Evolutionary conservation across 64 coral and sea anemone genomes (phyloP), one percentile per base, ranked within the genome.

Genomic region (Cladopsammia gracilis): DNA sequence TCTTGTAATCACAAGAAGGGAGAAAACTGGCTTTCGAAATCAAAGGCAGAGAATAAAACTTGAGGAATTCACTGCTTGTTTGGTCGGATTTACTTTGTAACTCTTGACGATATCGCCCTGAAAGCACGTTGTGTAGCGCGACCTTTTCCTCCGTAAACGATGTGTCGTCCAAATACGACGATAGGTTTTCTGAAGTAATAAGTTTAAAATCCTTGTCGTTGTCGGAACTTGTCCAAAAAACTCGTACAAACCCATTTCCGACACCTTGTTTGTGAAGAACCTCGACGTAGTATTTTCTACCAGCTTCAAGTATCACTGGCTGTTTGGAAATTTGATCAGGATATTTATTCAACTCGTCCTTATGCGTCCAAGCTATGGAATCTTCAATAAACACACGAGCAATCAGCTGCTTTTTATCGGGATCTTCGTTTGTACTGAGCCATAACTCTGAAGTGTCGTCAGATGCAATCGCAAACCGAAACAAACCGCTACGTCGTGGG

Each of bases 371-470:
- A 7, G 57, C 56, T 11, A 11, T 60, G 4, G 72, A 5, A 24
- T 59, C 23, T 42, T 89, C 56, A 18, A 74, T 54, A 24, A 77
- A 90, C 18, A 92, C 94, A 18, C 85, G 70, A 12, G 76, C 89
- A 68, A 96, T 85, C 1, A 92, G 76, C 9, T 25, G n/a, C 22
- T 90, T 71, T 18, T 92, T 87, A 51, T 70, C 51, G 25, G 54
- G 71, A 26, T 88, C 12, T 70, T 96, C 89, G 56, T 68, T 79
- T 45, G 59, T 71, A 47, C 95, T 96, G 1, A 96, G 77, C 95
- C 95, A 96, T 26, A 96, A 62, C 25, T 96, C 90, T 3, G 95
- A 96, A 0, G 90, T 57, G 54, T 96, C 90, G 42, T 92, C 89
- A 9, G 95, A 96, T 14, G 85, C 89, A 16, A 96, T 84, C 11